These are phyloP conservation scores for Helicoverpa zea DNA, from an alignment of 1,140 invertebrate species.

Conservation along the genomic window DNA sequence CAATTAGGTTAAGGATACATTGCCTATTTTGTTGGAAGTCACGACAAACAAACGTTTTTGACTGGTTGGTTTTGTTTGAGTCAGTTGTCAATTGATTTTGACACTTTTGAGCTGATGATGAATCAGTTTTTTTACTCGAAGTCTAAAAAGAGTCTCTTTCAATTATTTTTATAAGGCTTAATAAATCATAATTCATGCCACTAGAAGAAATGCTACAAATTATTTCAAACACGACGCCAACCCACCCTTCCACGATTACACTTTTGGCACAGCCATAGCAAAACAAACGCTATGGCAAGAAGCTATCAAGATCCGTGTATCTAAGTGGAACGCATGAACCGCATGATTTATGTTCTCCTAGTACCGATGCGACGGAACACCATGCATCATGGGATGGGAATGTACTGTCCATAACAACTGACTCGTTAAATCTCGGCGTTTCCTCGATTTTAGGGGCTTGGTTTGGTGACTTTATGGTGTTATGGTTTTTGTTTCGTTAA, in stretches of 20 bases:
- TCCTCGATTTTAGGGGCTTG: constrained; percentile 17
- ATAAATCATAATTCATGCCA: background rate
- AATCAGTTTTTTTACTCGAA: background rate
- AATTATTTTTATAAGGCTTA: background rate
- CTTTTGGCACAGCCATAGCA: constrained; percentile 42
- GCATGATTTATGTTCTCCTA: constrained; percentile 37
- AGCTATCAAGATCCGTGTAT: constrained; percentile 46
- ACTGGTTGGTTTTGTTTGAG: background rate
- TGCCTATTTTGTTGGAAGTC: constrained; percentile 21
- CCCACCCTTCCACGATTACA: constrained; percentile 23
- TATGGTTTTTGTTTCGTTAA: constrained; percentile 12
- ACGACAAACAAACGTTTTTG: constrained; percentile 10
- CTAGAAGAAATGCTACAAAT: background rate
- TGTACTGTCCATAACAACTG: constrained; percentile 47
- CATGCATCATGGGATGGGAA: constrained; percentile 46
- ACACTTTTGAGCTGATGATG: background rate
- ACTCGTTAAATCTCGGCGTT: constrained; percentile 39
- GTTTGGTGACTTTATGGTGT: constrained; percentile 1
- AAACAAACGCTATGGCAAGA: constrained; percentile 32
- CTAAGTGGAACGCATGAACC: constrained; percentile 42
- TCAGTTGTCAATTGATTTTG: background rate
- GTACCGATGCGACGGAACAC: constrained; percentile 13
- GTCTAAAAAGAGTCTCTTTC: too few species aligned
- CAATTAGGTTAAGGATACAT: constrained; percentile 68
- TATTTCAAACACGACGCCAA: background rate